Base-by-base conservation (phyloP, 2,797 vertebrate genomes). In the Coregonus suidteri region DNA sequence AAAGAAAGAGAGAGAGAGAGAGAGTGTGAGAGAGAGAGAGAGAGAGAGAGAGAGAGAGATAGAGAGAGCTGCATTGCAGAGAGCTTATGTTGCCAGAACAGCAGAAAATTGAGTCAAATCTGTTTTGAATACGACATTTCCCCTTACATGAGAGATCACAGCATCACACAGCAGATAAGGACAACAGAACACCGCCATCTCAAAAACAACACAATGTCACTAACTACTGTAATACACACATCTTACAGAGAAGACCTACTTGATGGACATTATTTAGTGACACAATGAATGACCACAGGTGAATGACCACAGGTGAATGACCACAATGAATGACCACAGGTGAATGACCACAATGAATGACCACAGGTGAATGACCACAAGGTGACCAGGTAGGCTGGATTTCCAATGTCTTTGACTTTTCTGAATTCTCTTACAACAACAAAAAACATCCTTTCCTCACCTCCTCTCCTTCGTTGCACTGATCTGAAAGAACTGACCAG, bases 61-160 rank as follows among this genome's bases (percentile, higher is more conserved):
- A 47, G 41, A 15, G 75, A 79, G 52, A 0, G 34, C 70, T 64
- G 15, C 68, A 65, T 78, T 56, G 77, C 75, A 25, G 76, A 7
- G 73, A 79, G 56, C 34, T 69, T 73, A 37, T 70, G 1, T 76
- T 71, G 41, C 72, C 72, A 71, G 37, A 13, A 41, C 9, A 77
- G 65, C 37, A 30, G 75, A 84, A 85, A 82, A 68, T 73, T 64
- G 76, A 69, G 76, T 6, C 20, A 71, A 47, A 47, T 47, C 68
- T 51, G 84, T 78, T 62, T 74, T 47, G 41, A 62, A 20, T 18
- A 35, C 79, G 83, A 81, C 75, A 81, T 14, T 20, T 78, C 15
- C 31, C 0, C 30, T 74, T 64, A 37, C 15, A 34, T 74, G 41
- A 74, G 72, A 62, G 35, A 25, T 71, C 1, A 69, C 30, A 16